A percentile compares a stretch with the other conserved stretches of the same genome.
Conservation (phyloP, 2,797 vertebrate species). For the Garrulus glandarius region DNA sequence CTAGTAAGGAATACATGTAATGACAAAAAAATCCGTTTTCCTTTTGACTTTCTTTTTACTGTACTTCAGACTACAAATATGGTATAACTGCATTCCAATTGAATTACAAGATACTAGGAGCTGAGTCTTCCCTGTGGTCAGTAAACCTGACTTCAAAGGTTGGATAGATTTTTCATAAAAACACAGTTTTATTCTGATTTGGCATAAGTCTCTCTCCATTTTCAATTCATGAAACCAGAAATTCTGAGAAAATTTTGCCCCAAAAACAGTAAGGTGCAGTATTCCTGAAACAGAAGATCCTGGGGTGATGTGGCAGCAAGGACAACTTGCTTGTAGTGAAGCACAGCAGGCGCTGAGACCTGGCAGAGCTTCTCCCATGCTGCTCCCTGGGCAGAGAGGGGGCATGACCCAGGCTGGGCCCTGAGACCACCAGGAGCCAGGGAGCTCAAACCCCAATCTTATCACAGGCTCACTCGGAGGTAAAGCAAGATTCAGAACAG, state of each 20-base stretch:
- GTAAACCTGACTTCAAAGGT: neutral
- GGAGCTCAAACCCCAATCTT: accelerated
- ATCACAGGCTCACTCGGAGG: neutral
- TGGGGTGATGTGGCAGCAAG: neutral
- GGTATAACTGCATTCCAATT: neutral
- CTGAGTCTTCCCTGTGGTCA: neutral
- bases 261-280: neutral
- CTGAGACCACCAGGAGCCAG: neutral
- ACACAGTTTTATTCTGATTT: neutral
- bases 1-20: neutral
- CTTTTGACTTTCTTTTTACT: neutral
- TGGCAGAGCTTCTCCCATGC: neutral
- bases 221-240: neutral
- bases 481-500: neutral
- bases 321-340: neutral
- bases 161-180: neutral
- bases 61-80: neutral
- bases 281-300: neutral
- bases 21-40: neutral
- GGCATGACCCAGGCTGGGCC: neutral
- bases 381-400: neutral
- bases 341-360: neutral
- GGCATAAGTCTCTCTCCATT: neutral
- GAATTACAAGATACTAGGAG: neutral
- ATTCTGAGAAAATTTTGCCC: neutral